Percentiles rank a stretch among this genome's conserved stretches.
Evolutionary conservation across 2,888 invertebrate species (phyloP).

Genomic region (Eupithecia subfuscata): DNA sequence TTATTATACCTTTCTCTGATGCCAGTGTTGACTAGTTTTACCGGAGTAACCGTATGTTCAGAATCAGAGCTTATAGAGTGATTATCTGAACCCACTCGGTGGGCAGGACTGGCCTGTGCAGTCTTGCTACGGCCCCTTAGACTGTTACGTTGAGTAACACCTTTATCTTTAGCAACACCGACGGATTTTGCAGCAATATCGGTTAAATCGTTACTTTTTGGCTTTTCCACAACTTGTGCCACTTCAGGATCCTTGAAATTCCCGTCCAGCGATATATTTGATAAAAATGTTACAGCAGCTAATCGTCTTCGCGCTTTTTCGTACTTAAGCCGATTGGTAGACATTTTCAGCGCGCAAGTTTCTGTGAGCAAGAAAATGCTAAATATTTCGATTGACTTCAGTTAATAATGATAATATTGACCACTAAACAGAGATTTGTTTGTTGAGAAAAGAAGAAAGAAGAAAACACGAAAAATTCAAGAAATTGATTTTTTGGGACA

Average conservation of each 20-base stretch:
- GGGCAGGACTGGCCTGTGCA: constrained; percentile 69
- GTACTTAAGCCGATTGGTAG: constrained; percentile 74
- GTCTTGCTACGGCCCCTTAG: constrained; percentile 67
- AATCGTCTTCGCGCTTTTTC: constrained; percentile 92
- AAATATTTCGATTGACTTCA: background rate
- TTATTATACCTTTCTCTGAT: constrained; percentile 85
- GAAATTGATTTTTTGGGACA: background rate
- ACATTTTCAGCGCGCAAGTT: constrained; percentile 51
- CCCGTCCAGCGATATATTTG: constrained; percentile 97
- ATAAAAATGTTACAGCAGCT: constrained; percentile 96
- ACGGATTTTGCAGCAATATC: constrained; percentile 54
- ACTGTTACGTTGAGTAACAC: constrained; percentile 55
- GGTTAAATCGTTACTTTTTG: constrained; percentile 59
- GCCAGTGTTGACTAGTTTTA: constrained; percentile 77
- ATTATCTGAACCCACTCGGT: constrained; percentile 71
- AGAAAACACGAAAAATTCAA: background rate
- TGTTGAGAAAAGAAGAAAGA: background rate
- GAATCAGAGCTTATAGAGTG: constrained; percentile 90
- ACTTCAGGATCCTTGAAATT: constrained; percentile 89
- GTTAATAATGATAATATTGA: background rate
- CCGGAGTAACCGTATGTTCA: constrained; percentile 87
- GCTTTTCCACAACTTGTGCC: constrained; percentile 59
- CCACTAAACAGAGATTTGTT: background rate
- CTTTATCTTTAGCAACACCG: constrained; percentile 61
- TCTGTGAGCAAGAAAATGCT: background rate